Percentiles rank a stretch among this genome's conserved stretches.
Conservation (phyloP, 2,113 vertebrate species). For the Vulpes lagopus region DNA sequence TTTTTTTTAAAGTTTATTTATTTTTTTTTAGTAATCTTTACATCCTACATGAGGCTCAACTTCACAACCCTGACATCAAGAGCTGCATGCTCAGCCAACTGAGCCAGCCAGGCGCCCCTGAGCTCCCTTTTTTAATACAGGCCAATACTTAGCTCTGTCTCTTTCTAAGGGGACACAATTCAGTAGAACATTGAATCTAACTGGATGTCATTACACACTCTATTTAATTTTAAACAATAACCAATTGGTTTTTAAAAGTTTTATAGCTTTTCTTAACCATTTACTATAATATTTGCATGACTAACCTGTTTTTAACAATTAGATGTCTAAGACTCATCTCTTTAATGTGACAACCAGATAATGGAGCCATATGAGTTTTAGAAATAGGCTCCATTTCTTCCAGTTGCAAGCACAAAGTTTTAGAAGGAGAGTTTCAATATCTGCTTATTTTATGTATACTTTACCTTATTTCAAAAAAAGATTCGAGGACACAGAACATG, state of each 20-base stretch:
- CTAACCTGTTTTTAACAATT: slow-evolving; percentile 19
- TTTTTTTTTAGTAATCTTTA: neutral
- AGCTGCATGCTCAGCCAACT: neutral
- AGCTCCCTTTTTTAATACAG: neutral
- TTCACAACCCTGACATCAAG: neutral
- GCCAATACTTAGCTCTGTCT: slow-evolving; percentile 4
- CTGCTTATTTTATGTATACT: slow-evolving; percentile 2
- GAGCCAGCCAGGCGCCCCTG: neutral
- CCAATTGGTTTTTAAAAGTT: neutral
- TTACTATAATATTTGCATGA: neutral
- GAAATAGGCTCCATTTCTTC: neutral
- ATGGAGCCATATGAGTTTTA: neutral
- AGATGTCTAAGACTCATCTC: neutral
- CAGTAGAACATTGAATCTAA: neutral
- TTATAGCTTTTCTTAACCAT: neutral
- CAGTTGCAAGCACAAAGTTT: neutral
- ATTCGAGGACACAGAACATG: neutral
- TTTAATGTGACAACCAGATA: slow-evolving; percentile 39
- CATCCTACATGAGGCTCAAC: neutral
- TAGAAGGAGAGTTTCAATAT: neutral
- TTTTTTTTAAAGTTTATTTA: neutral
- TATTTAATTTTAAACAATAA: slow-evolving; percentile 11
- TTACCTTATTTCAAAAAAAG: slow-evolving; percentile 17
- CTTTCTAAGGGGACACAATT: slow-evolving; percentile 5
- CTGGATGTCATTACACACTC: neutral